These are phyloP conservation scores for Pseudonaja textilis DNA, from an alignment of 2,113 vertebrate genomes.

Conservation along the genomic window DNA sequence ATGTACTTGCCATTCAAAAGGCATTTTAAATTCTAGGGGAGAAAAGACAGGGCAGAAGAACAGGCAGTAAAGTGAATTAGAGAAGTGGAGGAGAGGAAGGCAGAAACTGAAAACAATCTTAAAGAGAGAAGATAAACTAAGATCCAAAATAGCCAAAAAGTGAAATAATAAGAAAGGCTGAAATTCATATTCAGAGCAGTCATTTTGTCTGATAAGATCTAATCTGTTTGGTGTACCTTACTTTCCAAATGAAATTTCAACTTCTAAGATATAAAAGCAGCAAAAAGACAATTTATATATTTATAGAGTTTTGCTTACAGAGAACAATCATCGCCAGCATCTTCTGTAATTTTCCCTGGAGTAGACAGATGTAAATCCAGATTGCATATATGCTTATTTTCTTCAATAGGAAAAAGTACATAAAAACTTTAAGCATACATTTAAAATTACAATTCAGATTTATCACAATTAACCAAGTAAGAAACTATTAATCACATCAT, in stretches of 20 bases:
- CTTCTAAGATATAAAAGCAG: background rate
- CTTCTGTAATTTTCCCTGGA: conserved; percentile 12
- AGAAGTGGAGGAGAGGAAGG: background rate
- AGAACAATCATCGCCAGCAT: conserved; percentile 31
- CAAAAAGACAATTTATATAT: background rate
- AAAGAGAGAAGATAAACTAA: background rate
- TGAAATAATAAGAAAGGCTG: background rate
- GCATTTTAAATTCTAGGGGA: background rate
- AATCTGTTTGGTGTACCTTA: background rate
- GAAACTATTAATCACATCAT: background rate
- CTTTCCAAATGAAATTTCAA: background rate
- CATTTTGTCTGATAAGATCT: background rate
- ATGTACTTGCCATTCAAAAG: background rate
- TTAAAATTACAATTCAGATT: conserved; percentile 9
- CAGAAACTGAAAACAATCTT: background rate
- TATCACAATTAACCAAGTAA: background rate
- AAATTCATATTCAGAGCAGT: background rate
- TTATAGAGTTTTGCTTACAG: conserved; percentile 54
- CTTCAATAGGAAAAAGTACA: conserved; percentile 37
- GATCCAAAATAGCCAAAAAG: background rate
- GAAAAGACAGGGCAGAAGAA: background rate
- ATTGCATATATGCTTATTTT: conserved; percentile 39
- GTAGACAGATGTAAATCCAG: conserved; percentile 15
- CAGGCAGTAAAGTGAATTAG: too few relatives aligned
- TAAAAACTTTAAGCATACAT: conserved; percentile 15